Conservation (phyloP, 2,113 vertebrate genomes). For the Pongo abelii region DNA sequence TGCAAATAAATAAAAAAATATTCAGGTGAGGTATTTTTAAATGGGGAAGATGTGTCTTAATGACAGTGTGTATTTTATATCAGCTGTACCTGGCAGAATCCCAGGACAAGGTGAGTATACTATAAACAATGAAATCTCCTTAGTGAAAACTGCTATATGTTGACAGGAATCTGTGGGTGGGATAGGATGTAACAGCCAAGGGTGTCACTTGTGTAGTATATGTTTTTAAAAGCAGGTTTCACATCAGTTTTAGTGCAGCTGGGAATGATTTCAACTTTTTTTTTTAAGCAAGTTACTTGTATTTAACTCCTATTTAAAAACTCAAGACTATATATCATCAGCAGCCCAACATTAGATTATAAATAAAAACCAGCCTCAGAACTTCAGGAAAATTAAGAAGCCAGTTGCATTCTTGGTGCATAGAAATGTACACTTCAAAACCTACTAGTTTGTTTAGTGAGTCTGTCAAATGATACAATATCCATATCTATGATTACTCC, state of each 20-base stretch:
- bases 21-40: neutral
- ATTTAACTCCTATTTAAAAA: neutral
- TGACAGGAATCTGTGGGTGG: conserved; percentile 4
- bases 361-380: conserved; percentile 25
- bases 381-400: conserved; percentile 38
- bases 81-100: neutral
- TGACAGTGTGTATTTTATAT: neutral
- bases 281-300: neutral
- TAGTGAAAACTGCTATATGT: neutral
- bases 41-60: neutral
- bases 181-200: neutral
- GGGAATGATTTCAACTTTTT: conserved; percentile 27
- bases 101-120: neutral
- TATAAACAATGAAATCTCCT: neutral
- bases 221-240: neutral
- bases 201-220: neutral
- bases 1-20: neutral
- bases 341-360: conserved; percentile 38
- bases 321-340: neutral
- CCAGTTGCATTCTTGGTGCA: conserved; percentile 10
- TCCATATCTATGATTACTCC: conserved; percentile 47
- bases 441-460: neutral
- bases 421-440: neutral
- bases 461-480: conserved; percentile 32
- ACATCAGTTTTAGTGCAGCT: neutral